Percentiles rank a stretch among this genome's conserved stretches.
These are phyloP conservation scores for Botia almorhae DNA, from an alignment of 2,797 vertebrate genomes.

Conservation along the genomic window DNA sequence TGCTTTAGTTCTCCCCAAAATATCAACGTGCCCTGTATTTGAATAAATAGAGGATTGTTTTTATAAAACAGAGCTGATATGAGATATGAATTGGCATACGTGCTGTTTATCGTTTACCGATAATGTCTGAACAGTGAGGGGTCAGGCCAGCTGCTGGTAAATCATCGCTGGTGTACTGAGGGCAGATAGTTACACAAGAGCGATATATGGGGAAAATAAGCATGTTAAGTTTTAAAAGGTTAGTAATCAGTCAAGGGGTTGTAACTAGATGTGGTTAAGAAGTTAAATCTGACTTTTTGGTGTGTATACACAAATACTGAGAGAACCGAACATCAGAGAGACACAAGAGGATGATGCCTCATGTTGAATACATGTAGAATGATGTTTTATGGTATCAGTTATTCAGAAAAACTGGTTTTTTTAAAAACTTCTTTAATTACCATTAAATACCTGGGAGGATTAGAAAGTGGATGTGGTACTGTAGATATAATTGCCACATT, in stretches of 20 bases:
- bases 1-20: neutral
- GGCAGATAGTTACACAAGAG: slow-evolving; percentile 3
- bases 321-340: slow-evolving; percentile 10
- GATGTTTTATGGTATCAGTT: neutral
- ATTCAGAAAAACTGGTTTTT: neutral
- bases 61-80: neutral
- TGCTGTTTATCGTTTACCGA: slow-evolving; percentile 21
- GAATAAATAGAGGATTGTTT: slow-evolving; percentile 19
- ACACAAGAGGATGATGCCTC: too few relatives aligned
- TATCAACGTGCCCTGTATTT: slow-evolving; percentile 11
- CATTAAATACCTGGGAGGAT: neutral
- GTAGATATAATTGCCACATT: neutral
- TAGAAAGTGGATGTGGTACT: neutral
- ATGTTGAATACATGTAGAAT: too few relatives aligned
- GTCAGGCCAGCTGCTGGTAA: slow-evolving; percentile 6
- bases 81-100: slow-evolving; percentile 23
- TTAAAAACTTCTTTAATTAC: neutral
- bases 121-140: slow-evolving; percentile 1
- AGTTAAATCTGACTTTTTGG: slow-evolving; percentile 34
- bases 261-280: slow-evolving; percentile 16
- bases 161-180: neutral
- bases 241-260: neutral
- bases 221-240: neutral
- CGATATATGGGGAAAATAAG: neutral
- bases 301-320: neutral